Conservation (phyloP, 2,113 vertebrate genomes). For the Oryzias curvinotus region DNA sequence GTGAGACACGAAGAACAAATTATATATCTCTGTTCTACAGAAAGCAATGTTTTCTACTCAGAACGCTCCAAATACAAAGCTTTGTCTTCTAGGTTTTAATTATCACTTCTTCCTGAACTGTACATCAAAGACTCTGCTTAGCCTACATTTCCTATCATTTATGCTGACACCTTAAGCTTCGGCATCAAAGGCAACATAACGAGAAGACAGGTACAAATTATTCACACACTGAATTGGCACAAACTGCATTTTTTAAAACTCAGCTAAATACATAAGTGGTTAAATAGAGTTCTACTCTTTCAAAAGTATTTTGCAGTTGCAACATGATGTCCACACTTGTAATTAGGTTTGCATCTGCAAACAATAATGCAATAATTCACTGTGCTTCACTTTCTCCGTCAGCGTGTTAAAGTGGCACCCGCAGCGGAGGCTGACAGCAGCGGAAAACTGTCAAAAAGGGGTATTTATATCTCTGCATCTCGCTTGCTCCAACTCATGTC, state of each 20-base stretch:
- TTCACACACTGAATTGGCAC: constrained; percentile 3
- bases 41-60: background rate
- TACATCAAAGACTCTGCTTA: constrained; percentile 11
- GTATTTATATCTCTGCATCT: background rate
- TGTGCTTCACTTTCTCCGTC: too few relatives aligned
- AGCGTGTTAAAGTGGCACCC: too few relatives aligned
- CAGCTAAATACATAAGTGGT: background rate
- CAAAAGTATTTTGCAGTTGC: too few relatives aligned
- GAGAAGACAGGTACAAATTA: constrained; percentile 25
- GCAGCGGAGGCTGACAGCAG: too few relatives aligned
- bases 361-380: too few relatives aligned
- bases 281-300: too few relatives aligned
- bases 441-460: too few relatives aligned
- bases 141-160: constrained; percentile 12
- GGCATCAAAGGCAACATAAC: constrained; percentile 24
- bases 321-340: too few relatives aligned
- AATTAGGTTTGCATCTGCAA: too few relatives aligned
- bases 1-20: too few relatives aligned
- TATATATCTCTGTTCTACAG: background rate
- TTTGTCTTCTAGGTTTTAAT: constrained; percentile 12
- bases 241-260: constrained; percentile 7
- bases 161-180: constrained; percentile 16
- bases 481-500: background rate
- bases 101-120: constrained; percentile 16
- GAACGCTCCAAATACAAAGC: background rate